These are phyloP conservation scores for Ochropleura plecta DNA, from an alignment of 2,888 invertebrate species.

Conservation along the genomic window DNA sequence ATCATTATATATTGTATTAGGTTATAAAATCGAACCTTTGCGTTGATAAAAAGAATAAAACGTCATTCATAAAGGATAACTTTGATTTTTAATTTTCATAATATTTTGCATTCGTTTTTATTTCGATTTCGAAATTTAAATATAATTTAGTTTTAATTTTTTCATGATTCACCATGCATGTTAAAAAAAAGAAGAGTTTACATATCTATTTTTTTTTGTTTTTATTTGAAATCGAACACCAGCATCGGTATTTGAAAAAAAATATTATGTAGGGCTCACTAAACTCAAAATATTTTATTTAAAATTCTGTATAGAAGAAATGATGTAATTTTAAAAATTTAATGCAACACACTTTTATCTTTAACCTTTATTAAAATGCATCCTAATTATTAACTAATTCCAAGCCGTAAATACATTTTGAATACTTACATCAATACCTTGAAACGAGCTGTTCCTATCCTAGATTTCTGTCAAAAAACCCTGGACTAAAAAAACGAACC, in stretches of 20 bases:
- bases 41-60: neutral
- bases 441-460: constrained; percentile 18
- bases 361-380: neutral
- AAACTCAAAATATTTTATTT: neutral
- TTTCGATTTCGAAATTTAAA: neutral
- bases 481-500: constrained; percentile 13
- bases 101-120: neutral
- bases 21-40: constrained; percentile 2
- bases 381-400: neutral
- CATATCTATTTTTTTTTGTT: neutral
- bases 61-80: too few relatives aligned
- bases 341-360: neutral
- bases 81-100: neutral
- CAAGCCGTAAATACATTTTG: neutral
- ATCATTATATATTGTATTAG: neutral
- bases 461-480: constrained; percentile 20
- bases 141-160: neutral
- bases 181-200: neutral
- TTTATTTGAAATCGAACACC: neutral
- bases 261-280: neutral
- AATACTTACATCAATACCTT: constrained; percentile 34
- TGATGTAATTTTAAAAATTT: neutral
- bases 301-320: neutral
- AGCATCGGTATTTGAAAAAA: neutral
- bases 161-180: neutral